These are phyloP conservation scores for Brachionus sp. DNA, from an alignment of 1,140 invertebrate species.

Conservation along the genomic window DNA sequence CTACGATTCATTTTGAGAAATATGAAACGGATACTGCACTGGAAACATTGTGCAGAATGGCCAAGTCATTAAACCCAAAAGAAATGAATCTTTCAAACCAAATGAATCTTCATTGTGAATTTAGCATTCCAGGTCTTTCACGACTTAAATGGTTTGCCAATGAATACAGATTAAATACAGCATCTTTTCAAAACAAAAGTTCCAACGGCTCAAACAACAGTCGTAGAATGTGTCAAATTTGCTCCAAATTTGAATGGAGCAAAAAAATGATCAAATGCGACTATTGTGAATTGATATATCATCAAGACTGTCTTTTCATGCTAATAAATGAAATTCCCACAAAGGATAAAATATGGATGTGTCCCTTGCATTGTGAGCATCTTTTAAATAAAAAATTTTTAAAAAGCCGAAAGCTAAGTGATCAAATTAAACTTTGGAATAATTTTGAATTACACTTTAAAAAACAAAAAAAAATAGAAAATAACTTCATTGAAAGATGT, in stretches of 20 bases:
- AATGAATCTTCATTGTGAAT: not conserved
- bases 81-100: constrained; percentile 72
- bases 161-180: not conserved
- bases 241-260: constrained; percentile 73
- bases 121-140: not conserved
- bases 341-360: constrained; percentile 79
- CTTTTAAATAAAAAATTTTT: not conserved
- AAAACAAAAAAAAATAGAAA: not conserved
- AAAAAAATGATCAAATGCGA: constrained; percentile 80
- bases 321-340: constrained; percentile 79
- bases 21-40: constrained; percentile 59
- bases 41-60: constrained; percentile 73
- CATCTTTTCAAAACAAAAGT: not conserved
- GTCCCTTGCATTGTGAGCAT: constrained; percentile 85
- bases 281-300: constrained; percentile 82
- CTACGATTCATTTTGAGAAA: constrained; percentile 44
- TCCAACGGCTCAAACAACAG: not conserved
- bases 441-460: not conserved
- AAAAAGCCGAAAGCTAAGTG: not conserved
- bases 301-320: constrained; percentile 86
- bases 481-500: not conserved
- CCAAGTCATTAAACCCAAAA: constrained; percentile 75
- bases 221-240: constrained; percentile 21
- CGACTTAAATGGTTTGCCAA: constrained; percentile 24
- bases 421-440: constrained; percentile 13